Percentiles rank a stretch among this genome's conserved stretches.
phyloP scores from a whole-genome alignment of 2,888 invertebrate species.

The Hemaris fuciformis region DNA sequence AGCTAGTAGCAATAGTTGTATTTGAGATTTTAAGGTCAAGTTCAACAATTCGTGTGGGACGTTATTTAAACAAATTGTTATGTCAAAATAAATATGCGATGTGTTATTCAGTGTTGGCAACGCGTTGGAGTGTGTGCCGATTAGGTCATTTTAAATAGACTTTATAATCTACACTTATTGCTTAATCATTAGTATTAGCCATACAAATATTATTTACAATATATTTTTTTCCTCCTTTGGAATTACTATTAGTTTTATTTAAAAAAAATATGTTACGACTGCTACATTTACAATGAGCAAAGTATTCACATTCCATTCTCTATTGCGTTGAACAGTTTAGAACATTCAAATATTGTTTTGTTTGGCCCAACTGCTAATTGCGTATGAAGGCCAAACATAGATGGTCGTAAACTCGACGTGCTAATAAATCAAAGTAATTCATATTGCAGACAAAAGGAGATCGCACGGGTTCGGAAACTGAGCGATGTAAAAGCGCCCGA shows the following conservation, averaged over 20 bases:
- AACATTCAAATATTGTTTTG: conserved; percentile 23
- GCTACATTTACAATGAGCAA: background rate
- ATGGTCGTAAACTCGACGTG: conserved; percentile 22
- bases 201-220: background rate
- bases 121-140: background rate
- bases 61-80: conserved; percentile 2
- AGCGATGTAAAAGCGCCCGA: conserved; percentile 70
- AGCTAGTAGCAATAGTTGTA: background rate
- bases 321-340: conserved; percentile 23
- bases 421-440: conserved; percentile 22
- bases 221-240: background rate
- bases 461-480: conserved; percentile 65
- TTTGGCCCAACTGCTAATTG: conserved; percentile 35
- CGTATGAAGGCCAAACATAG: conserved; percentile 36
- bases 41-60: background rate
- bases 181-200: background rate
- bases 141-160: background rate
- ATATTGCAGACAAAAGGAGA: conserved; percentile 70
- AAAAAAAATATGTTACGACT: background rate
- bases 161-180: background rate
- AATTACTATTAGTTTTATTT: no score
- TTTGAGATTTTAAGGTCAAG: background rate
- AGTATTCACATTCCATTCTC: background rate
- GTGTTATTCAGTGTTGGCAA: background rate
- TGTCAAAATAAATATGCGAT: background rate